Evolutionary conservation across 2,888 invertebrate species (phyloP).

Genomic region (Acanthococcus lagerstroemiae): DNA sequence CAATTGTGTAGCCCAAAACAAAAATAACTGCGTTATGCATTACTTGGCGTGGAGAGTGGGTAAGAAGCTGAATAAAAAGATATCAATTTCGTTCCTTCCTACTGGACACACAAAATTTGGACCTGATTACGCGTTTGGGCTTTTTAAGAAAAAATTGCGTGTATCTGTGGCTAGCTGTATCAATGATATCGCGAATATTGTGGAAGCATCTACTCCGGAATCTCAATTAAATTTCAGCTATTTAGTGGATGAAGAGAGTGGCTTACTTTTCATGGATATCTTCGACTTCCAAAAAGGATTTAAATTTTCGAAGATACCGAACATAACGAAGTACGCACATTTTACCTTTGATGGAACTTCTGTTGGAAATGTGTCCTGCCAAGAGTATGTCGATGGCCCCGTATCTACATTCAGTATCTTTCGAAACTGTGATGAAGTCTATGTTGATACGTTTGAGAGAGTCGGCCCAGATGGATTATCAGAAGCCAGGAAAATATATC

Average conservation of each 20-base stretch:
- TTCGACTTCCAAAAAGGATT: background rate
- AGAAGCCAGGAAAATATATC: background rate
- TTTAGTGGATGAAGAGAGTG: background rate
- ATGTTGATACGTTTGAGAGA: too few relatives aligned
- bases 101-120: background rate
- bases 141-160: background rate
- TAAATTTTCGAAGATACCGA: background rate
- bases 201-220: background rate
- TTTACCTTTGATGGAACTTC: background rate
- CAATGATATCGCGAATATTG: background rate
- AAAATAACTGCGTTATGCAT: slow-evolving; percentile 18
- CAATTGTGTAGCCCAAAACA: slow-evolving; percentile 33
- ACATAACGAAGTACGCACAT: too few relatives aligned
- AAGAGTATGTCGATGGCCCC: background rate
- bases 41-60: background rate
- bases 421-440: too few relatives aligned
- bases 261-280: background rate
- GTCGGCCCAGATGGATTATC: background rate
- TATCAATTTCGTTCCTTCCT: background rate
- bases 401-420: background rate
- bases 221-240: background rate
- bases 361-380: background rate
- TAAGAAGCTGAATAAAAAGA: background rate
- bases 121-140: background rate
- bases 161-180: background rate